These are phyloP conservation scores for Protobothrops mucrosquamatus DNA, from an alignment of 2,113 vertebrate species.

Conservation along the genomic window DNA sequence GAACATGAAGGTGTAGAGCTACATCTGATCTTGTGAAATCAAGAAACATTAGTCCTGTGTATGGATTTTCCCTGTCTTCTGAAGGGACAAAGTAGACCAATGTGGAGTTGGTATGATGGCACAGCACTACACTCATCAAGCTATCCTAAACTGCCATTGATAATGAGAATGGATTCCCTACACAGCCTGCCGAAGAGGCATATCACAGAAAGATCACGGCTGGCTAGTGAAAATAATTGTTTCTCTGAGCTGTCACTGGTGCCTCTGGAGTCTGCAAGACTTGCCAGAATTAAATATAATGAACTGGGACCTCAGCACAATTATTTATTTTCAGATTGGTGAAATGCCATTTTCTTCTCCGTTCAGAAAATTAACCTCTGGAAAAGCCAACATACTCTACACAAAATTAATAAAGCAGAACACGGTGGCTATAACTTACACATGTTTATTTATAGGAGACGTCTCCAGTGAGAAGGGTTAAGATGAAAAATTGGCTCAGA, in stretches of 20 bases:
- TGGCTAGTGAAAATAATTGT: conserved; percentile 42
- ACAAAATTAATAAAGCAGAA: conserved; percentile 70
- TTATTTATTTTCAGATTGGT: conserved; percentile 67
- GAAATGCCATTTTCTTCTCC: conserved; percentile 63
- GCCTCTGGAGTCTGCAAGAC: conserved; percentile 38
- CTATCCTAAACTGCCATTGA: neutral
- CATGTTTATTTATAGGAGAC: conserved; percentile 67
- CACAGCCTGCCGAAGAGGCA: conserved; percentile 5
- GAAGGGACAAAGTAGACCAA: neutral
- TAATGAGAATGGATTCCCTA: conserved; percentile 21
- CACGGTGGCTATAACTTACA: conserved; percentile 60
- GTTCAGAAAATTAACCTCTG: conserved; percentile 68
- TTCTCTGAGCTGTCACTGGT: conserved; percentile 48
- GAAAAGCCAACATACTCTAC: conserved; percentile 64
- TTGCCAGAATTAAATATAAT: conserved; percentile 63
- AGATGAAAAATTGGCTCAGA: conserved; percentile 65
- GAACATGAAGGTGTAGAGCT: neutral
- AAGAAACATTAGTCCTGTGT: neutral
- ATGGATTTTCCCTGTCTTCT: neutral
- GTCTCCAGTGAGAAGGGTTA: conserved; percentile 59
- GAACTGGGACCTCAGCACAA: conserved; percentile 59
- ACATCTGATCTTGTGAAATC: neutral
- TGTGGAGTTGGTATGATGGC: neutral
- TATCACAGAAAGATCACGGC: neutral
- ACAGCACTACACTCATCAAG: neutral